These are phyloP conservation scores for Pandemis cinnamomeana DNA, from an alignment of 2,888 invertebrate genomes.

Conservation along the genomic window DNA sequence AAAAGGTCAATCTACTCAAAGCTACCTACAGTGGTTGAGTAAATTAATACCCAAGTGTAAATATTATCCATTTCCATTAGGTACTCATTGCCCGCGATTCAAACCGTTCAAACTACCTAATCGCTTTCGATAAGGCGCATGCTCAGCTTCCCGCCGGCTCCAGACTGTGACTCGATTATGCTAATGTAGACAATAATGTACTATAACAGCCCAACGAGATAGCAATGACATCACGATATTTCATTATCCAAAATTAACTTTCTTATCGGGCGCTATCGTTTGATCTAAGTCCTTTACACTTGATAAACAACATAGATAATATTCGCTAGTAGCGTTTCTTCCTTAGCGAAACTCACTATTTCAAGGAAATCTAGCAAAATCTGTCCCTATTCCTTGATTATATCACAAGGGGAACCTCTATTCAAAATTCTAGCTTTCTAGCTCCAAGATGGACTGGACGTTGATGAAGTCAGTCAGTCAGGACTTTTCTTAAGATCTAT, in stretches of 20 bases:
- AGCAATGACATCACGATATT: background rate
- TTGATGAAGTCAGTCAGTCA: too few species aligned
- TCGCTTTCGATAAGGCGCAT: slow-evolving; percentile 48
- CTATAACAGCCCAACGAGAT: slow-evolving; percentile 11
- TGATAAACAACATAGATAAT: background rate
- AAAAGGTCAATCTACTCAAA: background rate
- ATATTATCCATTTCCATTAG: slow-evolving; percentile 1
- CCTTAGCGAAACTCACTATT: background rate
- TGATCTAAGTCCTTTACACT: background rate
- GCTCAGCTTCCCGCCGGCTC: slow-evolving; percentile 44
- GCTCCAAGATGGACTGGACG: too few species aligned
- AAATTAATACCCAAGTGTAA: background rate
- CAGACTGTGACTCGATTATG: slow-evolving; percentile 41
- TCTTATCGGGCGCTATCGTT: background rate
- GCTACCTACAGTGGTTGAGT: background rate
- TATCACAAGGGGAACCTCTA: too few species aligned
- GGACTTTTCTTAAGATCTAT: too few species aligned
- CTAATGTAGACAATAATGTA: slow-evolving; percentile 32
- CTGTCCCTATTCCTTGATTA: too few species aligned
- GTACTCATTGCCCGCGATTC: slow-evolving; percentile 7
- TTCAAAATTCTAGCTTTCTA: too few species aligned
- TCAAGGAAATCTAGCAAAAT: too few species aligned
- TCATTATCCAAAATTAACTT: background rate
- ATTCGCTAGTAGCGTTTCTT: too few species aligned
- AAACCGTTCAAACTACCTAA: slow-evolving; percentile 8